phyloP scores from a whole-genome alignment of 2,888 invertebrate species.

The Lymantria dispar region DNA sequence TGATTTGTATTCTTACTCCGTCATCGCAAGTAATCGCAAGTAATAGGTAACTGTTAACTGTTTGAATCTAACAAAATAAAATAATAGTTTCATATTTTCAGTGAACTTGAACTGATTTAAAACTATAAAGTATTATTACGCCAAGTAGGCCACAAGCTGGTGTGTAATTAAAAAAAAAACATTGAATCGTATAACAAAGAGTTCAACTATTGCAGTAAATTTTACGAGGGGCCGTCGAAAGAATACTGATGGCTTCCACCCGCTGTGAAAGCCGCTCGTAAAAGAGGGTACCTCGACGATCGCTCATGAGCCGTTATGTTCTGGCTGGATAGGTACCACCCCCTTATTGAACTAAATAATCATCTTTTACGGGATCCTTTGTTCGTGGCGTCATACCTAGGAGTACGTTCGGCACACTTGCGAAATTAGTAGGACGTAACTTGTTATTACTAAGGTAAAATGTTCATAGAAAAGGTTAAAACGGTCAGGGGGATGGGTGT shows the following conservation, averaged over 20 bases:
- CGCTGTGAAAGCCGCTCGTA: constrained; percentile 23
- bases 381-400: constrained; percentile 17
- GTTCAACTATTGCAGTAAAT: constrained; percentile 35
- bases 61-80: no score
- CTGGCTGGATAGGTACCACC: constrained; percentile 22
- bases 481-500: constrained; percentile 13
- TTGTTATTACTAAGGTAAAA: constrained; percentile 11
- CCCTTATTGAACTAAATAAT: constrained; percentile 26
- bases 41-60: no score
- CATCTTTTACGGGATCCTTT: constrained; percentile 18
- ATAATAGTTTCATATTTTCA: no score
- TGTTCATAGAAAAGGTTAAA: constrained; percentile 33
- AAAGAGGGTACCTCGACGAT: constrained; percentile 12
- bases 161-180: constrained; percentile 6
- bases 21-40: no score
- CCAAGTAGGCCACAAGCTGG: no score
- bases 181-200: constrained; percentile 37
- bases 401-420: constrained; percentile 5
- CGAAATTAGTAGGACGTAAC: constrained; percentile 5
- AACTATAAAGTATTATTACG: no score
- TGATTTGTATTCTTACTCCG: no score
- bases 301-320: constrained; percentile 15
- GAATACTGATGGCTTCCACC: constrained; percentile 26
- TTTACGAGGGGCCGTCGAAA: constrained; percentile 28
- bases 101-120: no score